phyloP scores from a whole-genome alignment of 2,888 invertebrate species.

The Thereva nobilitata region DNA sequence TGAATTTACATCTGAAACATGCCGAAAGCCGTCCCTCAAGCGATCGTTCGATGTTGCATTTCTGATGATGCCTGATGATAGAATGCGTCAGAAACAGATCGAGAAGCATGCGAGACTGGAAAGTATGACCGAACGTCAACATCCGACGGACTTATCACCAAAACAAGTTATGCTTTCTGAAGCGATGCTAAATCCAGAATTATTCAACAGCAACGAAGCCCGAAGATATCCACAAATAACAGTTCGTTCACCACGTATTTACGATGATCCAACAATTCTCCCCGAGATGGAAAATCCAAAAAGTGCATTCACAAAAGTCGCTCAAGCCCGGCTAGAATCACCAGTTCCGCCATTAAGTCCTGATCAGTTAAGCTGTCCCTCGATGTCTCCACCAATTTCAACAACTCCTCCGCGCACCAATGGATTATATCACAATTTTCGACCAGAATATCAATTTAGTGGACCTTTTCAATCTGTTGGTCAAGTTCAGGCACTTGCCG shows the following conservation, averaged over 20 bases:
- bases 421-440: constrained; percentile 54
- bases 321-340: constrained; percentile 50
- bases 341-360: constrained; percentile 74
- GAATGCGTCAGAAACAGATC: constrained; percentile 67
- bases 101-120: constrained; percentile 59
- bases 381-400: constrained; percentile 72
- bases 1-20: constrained; percentile 55
- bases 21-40: constrained; percentile 65
- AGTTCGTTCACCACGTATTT: constrained; percentile 50
- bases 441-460: constrained; percentile 56
- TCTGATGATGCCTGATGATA: constrained; percentile 85
- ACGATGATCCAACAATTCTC: constrained; percentile 56
- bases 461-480: constrained; percentile 56
- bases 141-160: constrained; percentile 57
- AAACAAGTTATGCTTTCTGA: constrained; percentile 39
- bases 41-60: constrained; percentile 90
- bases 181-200: constrained; percentile 44
- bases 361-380: constrained; percentile 76
- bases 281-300: constrained; percentile 61
- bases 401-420: constrained; percentile 63
- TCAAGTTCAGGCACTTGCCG: constrained; percentile 50
- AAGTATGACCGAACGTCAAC: constrained; percentile 55
- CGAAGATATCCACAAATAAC: constrained; percentile 54
- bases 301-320: constrained; percentile 86
- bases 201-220: constrained; percentile 51